These are phyloP conservation scores for Pempheris klunzingeri DNA, from an alignment of 2,797 vertebrate genomes.

Conservation along the genomic window DNA sequence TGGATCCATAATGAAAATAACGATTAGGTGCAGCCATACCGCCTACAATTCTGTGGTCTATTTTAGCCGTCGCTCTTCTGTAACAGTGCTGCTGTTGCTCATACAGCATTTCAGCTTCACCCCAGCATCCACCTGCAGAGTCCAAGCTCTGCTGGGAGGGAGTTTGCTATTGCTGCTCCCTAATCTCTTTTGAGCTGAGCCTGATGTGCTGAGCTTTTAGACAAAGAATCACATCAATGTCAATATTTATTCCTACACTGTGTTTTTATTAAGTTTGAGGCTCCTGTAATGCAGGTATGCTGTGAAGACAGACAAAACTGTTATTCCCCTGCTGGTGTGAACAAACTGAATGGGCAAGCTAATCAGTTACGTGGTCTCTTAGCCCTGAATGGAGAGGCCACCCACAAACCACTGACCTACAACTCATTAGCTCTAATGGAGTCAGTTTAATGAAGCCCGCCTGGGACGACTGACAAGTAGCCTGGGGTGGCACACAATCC, in stretches of 20 bases:
- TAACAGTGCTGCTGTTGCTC: neutral
- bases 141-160: neutral
- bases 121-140: neutral
- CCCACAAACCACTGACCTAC: slow-evolving; percentile 76
- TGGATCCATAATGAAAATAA: neutral
- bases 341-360: slow-evolving; percentile 55
- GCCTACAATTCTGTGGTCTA: neutral
- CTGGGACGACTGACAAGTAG: slow-evolving; percentile 74
- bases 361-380: slow-evolving; percentile 63
- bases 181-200: neutral
- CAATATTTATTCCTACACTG: no score
- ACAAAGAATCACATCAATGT: no score
- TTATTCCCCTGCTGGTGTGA: slow-evolving; percentile 27
- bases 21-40: neutral
- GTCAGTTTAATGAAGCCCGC: slow-evolving; percentile 79
- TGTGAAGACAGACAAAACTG: neutral
- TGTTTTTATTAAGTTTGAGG: no score
- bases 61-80: neutral
- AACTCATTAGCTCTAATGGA: slow-evolving; percentile 85
- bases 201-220: neutral
- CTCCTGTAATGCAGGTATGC: neutral
- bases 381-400: slow-evolving; percentile 68
- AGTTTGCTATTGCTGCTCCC: neutral
- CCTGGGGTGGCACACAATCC: slow-evolving; percentile 62
- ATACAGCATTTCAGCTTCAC: neutral